Percentiles rank a stretch among this genome's conserved stretches.
phyloP scores from a whole-genome alignment of 2,113 vertebrate genomes.

The Crotalus viridis region DNA sequence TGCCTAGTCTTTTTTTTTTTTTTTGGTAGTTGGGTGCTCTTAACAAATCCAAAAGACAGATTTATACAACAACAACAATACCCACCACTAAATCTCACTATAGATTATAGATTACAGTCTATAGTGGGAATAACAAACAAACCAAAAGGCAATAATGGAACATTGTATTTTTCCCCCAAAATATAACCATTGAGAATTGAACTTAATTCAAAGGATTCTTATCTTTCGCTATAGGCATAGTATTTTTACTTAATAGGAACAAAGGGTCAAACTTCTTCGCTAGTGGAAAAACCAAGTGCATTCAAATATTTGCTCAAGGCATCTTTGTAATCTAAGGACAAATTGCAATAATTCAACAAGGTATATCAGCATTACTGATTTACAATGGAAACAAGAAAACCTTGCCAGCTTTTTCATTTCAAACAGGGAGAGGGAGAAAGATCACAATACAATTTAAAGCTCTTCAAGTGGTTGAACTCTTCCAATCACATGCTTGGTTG shows the following conservation, averaged over 20 bases:
- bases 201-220: too few relatives aligned
- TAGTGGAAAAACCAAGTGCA: not conserved
- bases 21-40: not conserved
- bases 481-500: conserved; percentile 58
- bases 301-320: conserved; percentile 16
- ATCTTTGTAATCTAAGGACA: not conserved
- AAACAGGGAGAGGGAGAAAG: conserved; percentile 51
- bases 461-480: conserved; percentile 60
- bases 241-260: too few relatives aligned
- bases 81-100: not conserved
- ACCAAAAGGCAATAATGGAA: not conserved
- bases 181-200: too few relatives aligned
- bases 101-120: not conserved
- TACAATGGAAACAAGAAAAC: conserved; percentile 17
- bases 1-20: not conserved
- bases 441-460: conserved; percentile 54
- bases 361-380: conserved; percentile 11
- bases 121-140: not conserved
- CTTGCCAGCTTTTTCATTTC: conserved; percentile 41
- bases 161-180: not conserved
- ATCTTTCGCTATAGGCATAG: too few relatives aligned
- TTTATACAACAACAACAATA: not conserved
- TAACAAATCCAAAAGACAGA: not conserved
- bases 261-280: too few relatives aligned
- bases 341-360: not conserved